A percentile compares a stretch with the other conserved stretches of the same genome.
Conservation (phyloP, 1,140 invertebrate species). For the Eciton burchellii region DNA sequence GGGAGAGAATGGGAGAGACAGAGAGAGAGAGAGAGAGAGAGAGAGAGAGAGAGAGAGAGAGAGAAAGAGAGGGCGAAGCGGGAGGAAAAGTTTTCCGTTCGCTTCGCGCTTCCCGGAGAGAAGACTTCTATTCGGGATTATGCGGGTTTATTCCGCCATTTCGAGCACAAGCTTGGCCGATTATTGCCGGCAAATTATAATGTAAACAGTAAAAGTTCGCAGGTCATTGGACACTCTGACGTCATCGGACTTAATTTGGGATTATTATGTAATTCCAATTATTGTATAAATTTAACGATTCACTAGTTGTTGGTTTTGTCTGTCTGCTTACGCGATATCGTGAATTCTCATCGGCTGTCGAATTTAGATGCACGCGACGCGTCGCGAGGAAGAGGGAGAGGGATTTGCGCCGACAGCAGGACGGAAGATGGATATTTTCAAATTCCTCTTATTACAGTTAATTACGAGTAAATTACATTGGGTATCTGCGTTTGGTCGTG, state of each 20-base stretch:
- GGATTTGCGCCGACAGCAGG: too few relatives aligned
- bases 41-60: background rate
- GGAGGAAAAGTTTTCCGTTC: slow-evolving; percentile 22
- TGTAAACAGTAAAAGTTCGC: background rate
- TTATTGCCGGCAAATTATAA: slow-evolving; percentile 8
- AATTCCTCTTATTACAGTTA: too few relatives aligned
- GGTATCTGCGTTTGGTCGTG: too few relatives aligned
- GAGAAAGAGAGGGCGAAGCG: background rate
- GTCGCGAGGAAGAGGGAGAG: background rate
- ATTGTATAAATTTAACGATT: too few relatives aligned
- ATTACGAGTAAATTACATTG: too few relatives aligned
- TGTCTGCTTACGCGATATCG: too few relatives aligned
- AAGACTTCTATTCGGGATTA: background rate
- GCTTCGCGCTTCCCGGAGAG: background rate
- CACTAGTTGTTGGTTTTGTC: too few relatives aligned
- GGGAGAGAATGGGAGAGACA: background rate
- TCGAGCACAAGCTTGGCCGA: background rate
- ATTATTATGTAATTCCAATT: too few relatives aligned
- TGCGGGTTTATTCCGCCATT: slow-evolving; percentile 1
- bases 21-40: background rate
- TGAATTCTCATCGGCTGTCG: too few relatives aligned
- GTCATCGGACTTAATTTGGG: background rate
- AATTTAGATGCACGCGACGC: too few relatives aligned
- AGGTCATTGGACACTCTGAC: background rate
- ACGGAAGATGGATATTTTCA: too few relatives aligned